Evolutionary conservation across 2,888 invertebrate genomes (phyloP).

Genomic region (Acrocyrtus sp.): DNA sequence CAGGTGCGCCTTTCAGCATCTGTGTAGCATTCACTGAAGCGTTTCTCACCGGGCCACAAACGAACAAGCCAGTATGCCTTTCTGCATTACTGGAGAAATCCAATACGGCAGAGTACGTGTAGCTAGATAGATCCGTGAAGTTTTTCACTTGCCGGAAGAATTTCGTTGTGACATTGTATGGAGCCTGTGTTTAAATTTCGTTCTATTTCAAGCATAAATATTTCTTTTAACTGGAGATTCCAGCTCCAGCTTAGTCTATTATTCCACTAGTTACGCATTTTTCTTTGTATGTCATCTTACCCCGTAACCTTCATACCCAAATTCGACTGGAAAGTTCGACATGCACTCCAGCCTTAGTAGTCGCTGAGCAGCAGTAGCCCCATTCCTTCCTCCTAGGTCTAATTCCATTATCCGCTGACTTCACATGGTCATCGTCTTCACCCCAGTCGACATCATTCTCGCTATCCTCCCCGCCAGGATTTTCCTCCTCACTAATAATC

Average conservation of each 20-base stretch:
- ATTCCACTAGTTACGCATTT: no score
- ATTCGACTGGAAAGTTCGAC: constrained; percentile 51
- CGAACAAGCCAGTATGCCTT: constrained; percentile 46
- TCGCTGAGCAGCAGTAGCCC: constrained; percentile 15
- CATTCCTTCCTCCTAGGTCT: constrained; percentile 32
- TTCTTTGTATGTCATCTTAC: no score
- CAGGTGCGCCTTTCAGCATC: constrained; percentile 20
- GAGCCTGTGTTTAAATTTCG: constrained; percentile 35
- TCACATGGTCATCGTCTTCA: constrained; percentile 1
- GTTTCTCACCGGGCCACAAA: constrained; percentile 42
- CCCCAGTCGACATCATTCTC: constrained; percentile 17
- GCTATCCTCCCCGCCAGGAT: constrained; percentile 11
- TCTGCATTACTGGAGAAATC: constrained; percentile 50
- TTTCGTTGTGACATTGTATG: constrained; percentile 41
- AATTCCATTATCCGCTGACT: constrained; percentile 7
- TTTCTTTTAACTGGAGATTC: no score
- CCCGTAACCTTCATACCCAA: constrained; percentile 52
- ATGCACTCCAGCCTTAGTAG: constrained; percentile 43
- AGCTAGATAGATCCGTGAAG: constrained; percentile 41
- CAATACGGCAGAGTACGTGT: constrained; percentile 39
- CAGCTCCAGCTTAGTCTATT: no score
- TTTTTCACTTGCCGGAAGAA: constrained; percentile 50
- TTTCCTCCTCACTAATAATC: constrained; percentile 26
- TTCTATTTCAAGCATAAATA: no score
- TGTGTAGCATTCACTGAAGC: constrained; percentile 42